These are phyloP conservation scores for Phymatocera aterrima DNA, from an alignment of 2,888 invertebrate species.

Conservation along the genomic window DNA sequence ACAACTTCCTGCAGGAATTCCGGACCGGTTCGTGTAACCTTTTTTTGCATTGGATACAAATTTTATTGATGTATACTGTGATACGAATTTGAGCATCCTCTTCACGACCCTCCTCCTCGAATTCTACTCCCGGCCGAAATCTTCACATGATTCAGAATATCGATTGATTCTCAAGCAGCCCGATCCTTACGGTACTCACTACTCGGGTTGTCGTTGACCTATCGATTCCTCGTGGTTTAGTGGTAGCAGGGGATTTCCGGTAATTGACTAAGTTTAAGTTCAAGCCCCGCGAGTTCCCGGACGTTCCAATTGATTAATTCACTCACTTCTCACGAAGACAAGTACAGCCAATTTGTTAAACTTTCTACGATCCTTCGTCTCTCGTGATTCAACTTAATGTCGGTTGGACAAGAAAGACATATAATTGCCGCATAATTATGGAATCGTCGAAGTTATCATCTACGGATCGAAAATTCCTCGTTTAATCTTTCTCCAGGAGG, in stretches of 20 bases:
- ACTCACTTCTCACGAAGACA: background rate
- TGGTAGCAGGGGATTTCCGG: background rate
- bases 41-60: background rate
- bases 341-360: constrained; percentile 3
- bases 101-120: too few relatives aligned
- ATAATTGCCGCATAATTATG: background rate
- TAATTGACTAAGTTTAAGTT: constrained; percentile 18
- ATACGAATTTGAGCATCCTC: too few relatives aligned
- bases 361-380: background rate
- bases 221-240: constrained; percentile 1
- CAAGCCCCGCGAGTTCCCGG: background rate
- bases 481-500: too few relatives aligned
- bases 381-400: background rate
- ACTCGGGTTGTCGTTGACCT: background rate
- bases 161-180: background rate
- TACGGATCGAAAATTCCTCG: background rate
- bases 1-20: background rate
- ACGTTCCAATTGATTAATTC: constrained; percentile 7
- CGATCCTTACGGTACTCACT: background rate
- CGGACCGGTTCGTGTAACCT: too few relatives aligned
- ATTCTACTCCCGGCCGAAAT: too few relatives aligned
- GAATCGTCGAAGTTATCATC: background rate
- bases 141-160: background rate
- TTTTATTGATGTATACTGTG: too few relatives aligned
- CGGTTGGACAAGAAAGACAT: background rate